These are phyloP conservation scores for Didymodactylos carnosus DNA, from an alignment of 2,888 invertebrate species.

Conservation along the genomic window DNA sequence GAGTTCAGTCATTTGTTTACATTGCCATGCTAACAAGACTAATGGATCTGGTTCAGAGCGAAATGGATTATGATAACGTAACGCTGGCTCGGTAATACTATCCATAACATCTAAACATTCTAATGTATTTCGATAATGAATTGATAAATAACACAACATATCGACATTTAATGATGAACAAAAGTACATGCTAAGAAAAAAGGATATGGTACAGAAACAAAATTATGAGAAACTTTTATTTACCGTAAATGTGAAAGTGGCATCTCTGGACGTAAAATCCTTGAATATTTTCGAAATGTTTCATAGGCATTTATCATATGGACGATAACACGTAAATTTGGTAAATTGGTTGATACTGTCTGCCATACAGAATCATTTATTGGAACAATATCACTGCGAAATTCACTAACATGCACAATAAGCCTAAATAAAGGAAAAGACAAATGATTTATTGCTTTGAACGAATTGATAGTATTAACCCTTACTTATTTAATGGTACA, in stretches of 20 bases:
- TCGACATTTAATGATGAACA: conserved; percentile 12
- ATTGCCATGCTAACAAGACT: conserved; percentile 11
- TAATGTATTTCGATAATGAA: conserved; percentile 10
- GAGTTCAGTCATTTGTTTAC: conserved; percentile 8
- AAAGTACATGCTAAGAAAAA: conserved; percentile 14
- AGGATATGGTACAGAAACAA: too few relatives aligned
- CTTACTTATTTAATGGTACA: neutral
- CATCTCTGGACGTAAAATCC: neutral
- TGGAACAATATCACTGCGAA: neutral
- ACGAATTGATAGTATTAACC: too few relatives aligned
- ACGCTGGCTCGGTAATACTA: conserved; percentile 4
- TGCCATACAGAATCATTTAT: neutral
- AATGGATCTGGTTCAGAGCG: conserved; percentile 8
- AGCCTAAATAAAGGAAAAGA: neutral
- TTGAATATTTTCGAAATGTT: neutral
- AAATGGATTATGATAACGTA: conserved; percentile 11
- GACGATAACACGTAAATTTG: conserved; percentile 6
- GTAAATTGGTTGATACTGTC: neutral
- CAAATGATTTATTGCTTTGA: too few relatives aligned
- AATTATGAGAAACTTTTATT: too few relatives aligned
- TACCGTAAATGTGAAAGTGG: conserved; percentile 8
- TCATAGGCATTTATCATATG: conserved; percentile 8
- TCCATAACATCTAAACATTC: conserved; percentile 11
- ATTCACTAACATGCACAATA: neutral
- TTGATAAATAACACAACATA: conserved; percentile 3